These are phyloP conservation scores for Berghia stephanieae DNA, from an alignment of 1,140 invertebrate species.

Conservation along the genomic window DNA sequence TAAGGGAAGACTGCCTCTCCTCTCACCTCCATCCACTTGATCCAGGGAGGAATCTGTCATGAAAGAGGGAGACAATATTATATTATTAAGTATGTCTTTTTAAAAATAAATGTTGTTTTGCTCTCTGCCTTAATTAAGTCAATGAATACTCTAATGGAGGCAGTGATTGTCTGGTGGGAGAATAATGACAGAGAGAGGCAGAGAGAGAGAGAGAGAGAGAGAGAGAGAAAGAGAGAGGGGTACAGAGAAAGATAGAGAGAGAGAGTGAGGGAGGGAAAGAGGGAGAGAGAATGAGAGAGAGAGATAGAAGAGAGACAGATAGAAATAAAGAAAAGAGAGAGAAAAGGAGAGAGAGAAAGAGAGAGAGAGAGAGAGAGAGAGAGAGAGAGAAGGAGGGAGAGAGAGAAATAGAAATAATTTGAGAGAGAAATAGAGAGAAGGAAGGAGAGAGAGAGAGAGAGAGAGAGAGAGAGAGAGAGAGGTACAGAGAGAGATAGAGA, in stretches of 20 bases:
- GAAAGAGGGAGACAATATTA: too few species aligned
- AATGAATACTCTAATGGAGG: too few species aligned
- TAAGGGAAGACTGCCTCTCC: too few species aligned
- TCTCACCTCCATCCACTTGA: too few species aligned
- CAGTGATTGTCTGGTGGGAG: too few species aligned
- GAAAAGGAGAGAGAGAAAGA: background rate
- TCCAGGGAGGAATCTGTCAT: too few species aligned
- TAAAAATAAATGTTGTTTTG: background rate
- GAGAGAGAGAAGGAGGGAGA: background rate
- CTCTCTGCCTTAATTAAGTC: too few species aligned
- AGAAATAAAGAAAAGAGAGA: background rate
- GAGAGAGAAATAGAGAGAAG: too few species aligned
- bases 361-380: slow-evolving; percentile 8
- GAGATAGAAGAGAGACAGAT: background rate
- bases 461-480: too few species aligned
- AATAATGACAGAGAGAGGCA: background rate
- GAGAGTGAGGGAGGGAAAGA: slow-evolving; percentile 1
- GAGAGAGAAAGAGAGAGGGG: background rate
- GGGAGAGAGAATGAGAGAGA: background rate
- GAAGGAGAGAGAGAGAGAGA: background rate
- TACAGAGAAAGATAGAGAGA: background rate
- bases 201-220: background rate
- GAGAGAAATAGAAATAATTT: background rate
- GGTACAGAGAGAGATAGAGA: too few species aligned
- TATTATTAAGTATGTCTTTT: background rate